Base-by-base conservation (phyloP, 2,888 invertebrate genomes). In the Ferrisia virgata region DNA sequence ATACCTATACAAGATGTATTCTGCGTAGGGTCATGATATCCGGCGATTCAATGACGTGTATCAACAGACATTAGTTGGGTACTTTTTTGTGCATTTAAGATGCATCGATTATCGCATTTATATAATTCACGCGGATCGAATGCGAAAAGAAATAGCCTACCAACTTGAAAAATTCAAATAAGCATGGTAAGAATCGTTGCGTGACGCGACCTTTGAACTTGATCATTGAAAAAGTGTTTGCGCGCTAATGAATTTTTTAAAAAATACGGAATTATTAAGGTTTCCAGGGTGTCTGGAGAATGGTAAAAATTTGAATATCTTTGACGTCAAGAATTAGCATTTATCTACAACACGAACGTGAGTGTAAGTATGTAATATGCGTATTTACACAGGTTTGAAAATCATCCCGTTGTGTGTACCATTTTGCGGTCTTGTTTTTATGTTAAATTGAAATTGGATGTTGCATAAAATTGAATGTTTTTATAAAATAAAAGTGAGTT, bases 291-390 rank as follows among this genome's bases (percentile, higher is more conserved):
- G 64, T 64, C 64, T 64, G 64, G 28, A 15, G 64, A 28, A 28
- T 64, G 64, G 15, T 5, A 64, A 64, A 64, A 64, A 64, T 64
- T 64, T 64, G 28, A 64, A 64, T 36, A 72, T 36, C 31, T 72
- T 72, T 72, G 72, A 72, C 72, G 72, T 72, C 72, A 72, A 72
- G 31, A 18, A 72, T 72, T 72, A 72, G 72, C 72, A 72, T 72
- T 72, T 72, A 18, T 72, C 53, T 53, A 53, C 53, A 53, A 72
- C 13, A 36, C 33, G 18, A 72, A 72, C 18, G 69, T 53, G 31
- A 5, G 28, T 69, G 36, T 36, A 72, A n/a, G 36, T 72, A 36
- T 36, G 31, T 33, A 33, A 69, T 69, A 69, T 69, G 69, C 33
- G 13, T 69, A n/a, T 33, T 69, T 69, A 33, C n/a, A 28, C 18